Base-by-base conservation (phyloP, 2,888 invertebrate genomes). In the Spilarctia lutea region DNA sequence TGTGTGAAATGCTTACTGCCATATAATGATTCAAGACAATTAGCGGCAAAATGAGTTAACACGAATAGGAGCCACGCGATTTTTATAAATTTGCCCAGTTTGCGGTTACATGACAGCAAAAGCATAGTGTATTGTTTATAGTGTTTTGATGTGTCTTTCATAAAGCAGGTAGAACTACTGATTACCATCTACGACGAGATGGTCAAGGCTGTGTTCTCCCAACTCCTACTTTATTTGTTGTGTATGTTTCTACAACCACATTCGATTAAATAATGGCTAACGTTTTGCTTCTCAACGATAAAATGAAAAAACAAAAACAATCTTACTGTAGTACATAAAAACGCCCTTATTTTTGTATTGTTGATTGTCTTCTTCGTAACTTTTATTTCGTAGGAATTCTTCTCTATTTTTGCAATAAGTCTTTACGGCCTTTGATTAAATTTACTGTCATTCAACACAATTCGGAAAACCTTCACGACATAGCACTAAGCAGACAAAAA, bases 1-100 rank as follows among this genome's bases (percentile, higher is more conserved):
- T 70, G 74, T 74, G 69, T 39, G 74, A 70, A 74, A 27, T 48
- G 65, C 30, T 72, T 75, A 75, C 45, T 30, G 71, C 71, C 45
- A 42, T 56, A 70, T 20, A 35, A 69, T 20, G 45, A 48, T 11
- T 33, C 20, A 6, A 24, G 42, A 63, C 71, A 39, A 42, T 63
- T 71, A 56, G 52, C n/a, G 35, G 52, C 56, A 52, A 68, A 52
- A 33, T 68, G 7, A 16, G 48, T 68, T 30, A 48, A 13, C 48
- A 68, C 68, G 68, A 24, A 63, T 20, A 18, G 63, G 30, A 63
- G 30, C 63, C 63, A 63, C 63, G 27, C 30, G 63, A 63, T 63
- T 63, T 63, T 18, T 56, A n/a, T 20, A 56, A 56, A 56, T 56
- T 56, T 56, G n/a, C 24, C 52, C 52, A 56, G 10, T n/a, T 20